Base-by-base conservation (phyloP, 2,113 vertebrate genomes). In the Chamaetylas fuelleborni region DNA sequence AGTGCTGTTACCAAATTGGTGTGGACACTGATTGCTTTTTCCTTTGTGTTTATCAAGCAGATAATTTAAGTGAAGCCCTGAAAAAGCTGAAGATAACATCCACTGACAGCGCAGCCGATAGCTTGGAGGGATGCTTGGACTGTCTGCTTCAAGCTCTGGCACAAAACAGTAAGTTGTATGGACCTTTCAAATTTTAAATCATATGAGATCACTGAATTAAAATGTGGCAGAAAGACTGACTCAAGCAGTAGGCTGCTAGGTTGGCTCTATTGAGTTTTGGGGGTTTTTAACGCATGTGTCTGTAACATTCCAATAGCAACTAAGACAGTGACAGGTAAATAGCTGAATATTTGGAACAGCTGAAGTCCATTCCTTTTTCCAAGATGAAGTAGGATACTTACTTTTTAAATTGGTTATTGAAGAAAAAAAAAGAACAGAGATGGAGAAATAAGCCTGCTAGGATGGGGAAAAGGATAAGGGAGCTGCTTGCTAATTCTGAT, bases 21-120 rank as follows among this genome's bases (percentile, higher is more conserved):
- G 42, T 84, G 19, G 62, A 47, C 50, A 69, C 90, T 92, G 60
- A 94, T 84, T 94, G 92, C n/a, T 97, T 79, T 95, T 91, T 94
- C 34, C 61, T 62, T 90, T 78, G 10, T 96, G 67, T 93, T 96
- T 84, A 83, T 83, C 71, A 94, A 97, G 58, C 98, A 99, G 99
- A 99, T 96, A 98, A 99, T 98, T 98, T 99, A 95, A 99, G 98
- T 77, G 99, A 99, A 24, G 98, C 99, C 90, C 97, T 99, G 97
- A 98, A 99, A 98, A 99, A 99, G 86, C 98, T 99, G 98, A 99
- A 99, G 98, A 98, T 99, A 84, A 98, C 98, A 34, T 98, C 98
- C 31, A 97, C 97, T 77, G 99, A 99, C 97, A 98, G 97, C 91
- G 94, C 98, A 82, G 96, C 98, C 34, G 99, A 99, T 97, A 98